Evolutionary conservation across 2,888 invertebrate genomes (phyloP).

Genomic region (Ephialtes manifestator): DNA sequence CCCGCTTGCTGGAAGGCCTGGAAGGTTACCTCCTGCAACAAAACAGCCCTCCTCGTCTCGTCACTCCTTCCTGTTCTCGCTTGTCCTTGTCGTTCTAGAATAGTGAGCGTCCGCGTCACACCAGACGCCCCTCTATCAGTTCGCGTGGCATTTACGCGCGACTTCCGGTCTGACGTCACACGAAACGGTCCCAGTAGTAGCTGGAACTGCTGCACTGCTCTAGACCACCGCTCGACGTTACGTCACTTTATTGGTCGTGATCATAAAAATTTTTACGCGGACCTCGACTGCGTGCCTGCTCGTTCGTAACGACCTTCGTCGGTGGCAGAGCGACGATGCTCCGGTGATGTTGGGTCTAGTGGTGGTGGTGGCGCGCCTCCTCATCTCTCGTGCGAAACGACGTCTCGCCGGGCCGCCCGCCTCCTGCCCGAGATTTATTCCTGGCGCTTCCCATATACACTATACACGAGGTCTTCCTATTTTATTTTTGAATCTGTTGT

Average conservation of each 20-base stretch:
- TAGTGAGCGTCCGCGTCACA: slow-evolving; percentile 69
- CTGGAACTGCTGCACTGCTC: slow-evolving; percentile 58
- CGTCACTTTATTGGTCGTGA: slow-evolving; percentile 85
- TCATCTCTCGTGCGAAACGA: slow-evolving; percentile 64
- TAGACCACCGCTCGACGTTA: slow-evolving; percentile 80
- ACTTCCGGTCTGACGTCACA: slow-evolving; percentile 83
- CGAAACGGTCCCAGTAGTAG: slow-evolving; percentile 65
- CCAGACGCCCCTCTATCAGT: slow-evolving; percentile 72
- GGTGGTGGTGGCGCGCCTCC: slow-evolving; percentile 43
- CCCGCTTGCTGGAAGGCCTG: slow-evolving; percentile 54
- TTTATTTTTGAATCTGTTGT: slow-evolving; percentile 24
- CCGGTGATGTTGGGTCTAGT: slow-evolving; percentile 52
- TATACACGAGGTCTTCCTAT: slow-evolving; percentile 13
- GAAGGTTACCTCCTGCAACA: slow-evolving; percentile 57
- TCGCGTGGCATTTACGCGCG: slow-evolving; percentile 80
- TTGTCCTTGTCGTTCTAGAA: slow-evolving; percentile 70
- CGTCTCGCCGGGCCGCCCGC: slow-evolving; percentile 61
- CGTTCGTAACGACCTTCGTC: slow-evolving; percentile 70
- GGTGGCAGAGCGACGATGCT: slow-evolving; percentile 61
- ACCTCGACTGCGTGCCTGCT: slow-evolving; percentile 77
- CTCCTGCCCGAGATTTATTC: slow-evolving; percentile 65
- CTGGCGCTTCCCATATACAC: slow-evolving; percentile 56
- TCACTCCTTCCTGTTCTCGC: slow-evolving; percentile 67
- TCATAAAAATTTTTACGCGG: slow-evolving; percentile 85
- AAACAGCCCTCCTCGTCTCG: slow-evolving; percentile 63